Conservation (phyloP, 2,113 vertebrate genomes). For the Cyanoramphus novaezelandiae region DNA sequence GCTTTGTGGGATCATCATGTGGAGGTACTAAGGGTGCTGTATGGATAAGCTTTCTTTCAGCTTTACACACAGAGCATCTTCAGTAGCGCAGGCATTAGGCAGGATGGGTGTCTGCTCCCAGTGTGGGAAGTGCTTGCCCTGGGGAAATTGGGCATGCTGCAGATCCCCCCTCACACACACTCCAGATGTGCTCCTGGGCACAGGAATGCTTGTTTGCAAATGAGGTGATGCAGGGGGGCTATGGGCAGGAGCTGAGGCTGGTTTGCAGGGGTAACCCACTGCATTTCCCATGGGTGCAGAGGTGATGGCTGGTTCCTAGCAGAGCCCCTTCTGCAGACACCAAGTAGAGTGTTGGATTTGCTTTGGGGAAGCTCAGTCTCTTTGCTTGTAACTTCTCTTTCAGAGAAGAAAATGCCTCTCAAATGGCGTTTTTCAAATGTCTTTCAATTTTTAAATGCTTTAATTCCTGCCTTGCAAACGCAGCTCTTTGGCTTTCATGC, state of each 20-base stretch:
- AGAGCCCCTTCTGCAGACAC: neutral
- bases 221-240: neutral
- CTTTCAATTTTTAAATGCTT: conserved; percentile 49
- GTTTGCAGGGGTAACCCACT: neutral
- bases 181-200: neutral
- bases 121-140: fast-evolving
- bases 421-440: neutral
- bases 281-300: neutral
- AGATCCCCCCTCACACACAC: neutral
- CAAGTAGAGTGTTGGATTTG: neutral
- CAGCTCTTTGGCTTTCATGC: neutral
- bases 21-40: neutral
- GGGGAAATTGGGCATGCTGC: fast-evolving
- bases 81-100: fast-evolving
- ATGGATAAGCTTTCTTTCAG: neutral
- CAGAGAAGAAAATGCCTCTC: neutral
- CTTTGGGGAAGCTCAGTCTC: neutral
- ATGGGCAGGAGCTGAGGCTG: neutral
- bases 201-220: fast-evolving
- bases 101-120: neutral
- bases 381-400: neutral
- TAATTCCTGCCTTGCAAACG: neutral
- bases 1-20: neutral
- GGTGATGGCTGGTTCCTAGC: fast-evolving
- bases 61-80: fast-evolving